phyloP scores from a whole-genome alignment of 2,113 vertebrate species.

The Perca flavescens region DNA sequence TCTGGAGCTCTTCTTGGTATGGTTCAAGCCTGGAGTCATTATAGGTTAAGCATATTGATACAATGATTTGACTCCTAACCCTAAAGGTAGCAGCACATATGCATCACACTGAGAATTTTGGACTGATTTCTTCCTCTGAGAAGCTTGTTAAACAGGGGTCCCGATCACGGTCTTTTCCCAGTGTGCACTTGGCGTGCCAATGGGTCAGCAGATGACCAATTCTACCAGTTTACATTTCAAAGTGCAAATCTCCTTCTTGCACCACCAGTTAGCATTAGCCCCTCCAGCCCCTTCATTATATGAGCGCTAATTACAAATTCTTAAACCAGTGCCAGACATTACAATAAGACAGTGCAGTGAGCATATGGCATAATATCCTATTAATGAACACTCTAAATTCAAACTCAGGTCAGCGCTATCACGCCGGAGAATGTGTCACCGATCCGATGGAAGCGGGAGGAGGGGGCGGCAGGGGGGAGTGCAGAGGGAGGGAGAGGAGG shows the following conservation, averaged over 20 bases:
- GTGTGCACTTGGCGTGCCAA: slow-evolving; percentile 9
- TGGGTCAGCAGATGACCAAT: slow-evolving; percentile 63
- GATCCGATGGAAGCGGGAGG: slow-evolving; percentile 83
- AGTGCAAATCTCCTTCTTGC: slow-evolving; percentile 85
- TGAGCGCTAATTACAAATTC: slow-evolving; percentile 99
- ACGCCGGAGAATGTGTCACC: slow-evolving; percentile 92
- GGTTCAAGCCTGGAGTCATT: neutral
- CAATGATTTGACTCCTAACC: slow-evolving; percentile 6
- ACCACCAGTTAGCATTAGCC: slow-evolving; percentile 92
- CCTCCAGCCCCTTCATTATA: slow-evolving; percentile 97
- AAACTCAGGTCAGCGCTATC: slow-evolving; percentile 98
- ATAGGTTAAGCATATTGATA: slow-evolving; percentile 2
- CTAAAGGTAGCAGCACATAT: slow-evolving; percentile 2
- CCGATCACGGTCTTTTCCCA: slow-evolving; percentile 33
- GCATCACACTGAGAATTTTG: neutral
- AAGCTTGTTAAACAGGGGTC: neutral
- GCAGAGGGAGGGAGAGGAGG: slow-evolving; percentile 63
- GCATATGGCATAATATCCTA: slow-evolving; percentile 99
- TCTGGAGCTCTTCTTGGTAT: neutral
- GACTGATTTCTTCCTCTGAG: neutral
- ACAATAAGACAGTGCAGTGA: slow-evolving; percentile 95
- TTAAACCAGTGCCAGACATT: slow-evolving; percentile 96
- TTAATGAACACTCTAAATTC: slow-evolving; percentile 99
- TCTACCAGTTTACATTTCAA: slow-evolving; percentile 70
- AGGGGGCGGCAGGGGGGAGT: slow-evolving; percentile 43